Percentiles rank a stretch among this genome's conserved stretches.
These are phyloP conservation scores for Anagyrus pseudococci DNA, from an alignment of 2,888 invertebrate species.

Conservation along the genomic window DNA sequence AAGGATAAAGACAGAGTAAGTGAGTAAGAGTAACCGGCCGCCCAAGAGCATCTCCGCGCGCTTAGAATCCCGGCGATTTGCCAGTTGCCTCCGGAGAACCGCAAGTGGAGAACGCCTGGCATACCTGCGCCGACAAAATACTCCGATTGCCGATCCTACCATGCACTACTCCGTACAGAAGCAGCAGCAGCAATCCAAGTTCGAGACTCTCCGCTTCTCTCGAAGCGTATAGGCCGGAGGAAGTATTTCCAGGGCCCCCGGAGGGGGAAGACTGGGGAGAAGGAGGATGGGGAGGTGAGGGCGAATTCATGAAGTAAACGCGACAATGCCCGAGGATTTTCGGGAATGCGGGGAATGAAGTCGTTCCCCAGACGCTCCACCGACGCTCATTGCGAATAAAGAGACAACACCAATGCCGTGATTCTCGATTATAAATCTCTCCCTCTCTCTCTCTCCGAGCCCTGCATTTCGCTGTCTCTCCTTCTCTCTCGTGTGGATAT, in stretches of 20 bases:
- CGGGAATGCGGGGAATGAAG: slow-evolving; percentile 49
- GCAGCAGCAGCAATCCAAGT: neutral
- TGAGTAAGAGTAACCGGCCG: neutral
- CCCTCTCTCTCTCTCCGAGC: no score
- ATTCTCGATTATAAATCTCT: slow-evolving; percentile 32
- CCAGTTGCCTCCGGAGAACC: slow-evolving; percentile 4
- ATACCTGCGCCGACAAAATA: slow-evolving; percentile 24
- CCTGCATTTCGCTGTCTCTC: no score
- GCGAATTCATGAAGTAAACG: no score
- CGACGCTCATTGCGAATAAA: no score
- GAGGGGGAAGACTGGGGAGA: slow-evolving; percentile 6
- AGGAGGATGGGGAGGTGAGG: slow-evolving; percentile 31
- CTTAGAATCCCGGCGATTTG: slow-evolving; percentile 22
- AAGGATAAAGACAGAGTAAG: no score
- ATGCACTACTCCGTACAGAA: neutral
- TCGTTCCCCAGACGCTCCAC: slow-evolving; percentile 32
- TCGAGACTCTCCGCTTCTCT: neutral
- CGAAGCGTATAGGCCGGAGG: neutral
- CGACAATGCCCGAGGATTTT: slow-evolving; percentile 32
- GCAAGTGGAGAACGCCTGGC: neutral
- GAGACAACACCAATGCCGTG: neutral
- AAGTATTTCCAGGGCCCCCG: no score
- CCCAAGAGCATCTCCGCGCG: neutral
- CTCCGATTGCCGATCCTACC: neutral
- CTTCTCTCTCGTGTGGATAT: no score